Evolutionary conservation across 2,113 vertebrate genomes (phyloP), one percentile per base, ranked within the genome.

Genomic region (Eurystomus gularis): DNA sequence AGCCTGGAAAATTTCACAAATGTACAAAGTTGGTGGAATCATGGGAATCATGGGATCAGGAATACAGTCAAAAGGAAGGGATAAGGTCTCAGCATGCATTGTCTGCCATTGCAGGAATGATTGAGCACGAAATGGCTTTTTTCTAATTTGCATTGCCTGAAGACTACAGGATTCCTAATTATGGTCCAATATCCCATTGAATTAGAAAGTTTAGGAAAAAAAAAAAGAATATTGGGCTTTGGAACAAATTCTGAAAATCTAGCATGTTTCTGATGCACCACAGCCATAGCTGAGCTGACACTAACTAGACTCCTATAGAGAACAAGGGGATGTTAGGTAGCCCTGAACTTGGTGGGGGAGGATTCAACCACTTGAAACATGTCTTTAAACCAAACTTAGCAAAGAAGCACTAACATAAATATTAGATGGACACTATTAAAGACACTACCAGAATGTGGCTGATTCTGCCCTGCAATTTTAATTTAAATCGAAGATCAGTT

Each of bases 31-130:
- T 23, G 2, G 4, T 76, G 48, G 37, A 54, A 64, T 8, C 5
- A 5, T 2, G 7, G 48, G 37, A 54, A 64, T 8, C 5, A 5
- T 2, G 7, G 31, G 29, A 20, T 35, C 0, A 0, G 39, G 42
- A 71, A 46, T 23, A 60, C 0, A 1, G 35, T 79, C 51, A 58
- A 69, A 80, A 81, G 17, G 52, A 79, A 72, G 7, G 31, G 4
- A 20, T 0, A 0, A 44, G 6, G 7, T 76, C 54, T 68, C 0
- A 0, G 25, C 8, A 12, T 54, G 16, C 25, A 2, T 24, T 44
- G 33, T 17, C 75, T 69, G 35, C 35, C 33, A 1, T 0, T 26
- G 15, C 3, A 5, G 19, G 9, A 20, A 48, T 48, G 11, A 10
- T 28, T 72, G 31, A 60, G 16, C 40, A 80, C 20, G 4, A 58